Evolutionary conservation across 2,113 vertebrate species (phyloP).

Genomic region (Cyprinodon tularosa): DNA sequence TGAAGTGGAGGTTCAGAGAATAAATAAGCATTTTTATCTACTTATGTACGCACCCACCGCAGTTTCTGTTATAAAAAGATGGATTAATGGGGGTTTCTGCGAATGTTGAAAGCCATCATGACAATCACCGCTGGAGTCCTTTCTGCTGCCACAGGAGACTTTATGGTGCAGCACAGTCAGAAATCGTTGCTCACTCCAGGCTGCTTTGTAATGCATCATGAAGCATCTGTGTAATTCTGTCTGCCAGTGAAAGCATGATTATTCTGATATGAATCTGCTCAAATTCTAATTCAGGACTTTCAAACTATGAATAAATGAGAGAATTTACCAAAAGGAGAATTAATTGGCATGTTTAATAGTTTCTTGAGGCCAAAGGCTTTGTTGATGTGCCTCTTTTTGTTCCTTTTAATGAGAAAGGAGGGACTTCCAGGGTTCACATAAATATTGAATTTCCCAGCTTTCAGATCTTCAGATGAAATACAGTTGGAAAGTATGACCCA

Average conservation of each 20-base stretch:
- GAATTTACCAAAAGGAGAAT: slow-evolving; percentile 18
- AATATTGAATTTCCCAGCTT: not conserved
- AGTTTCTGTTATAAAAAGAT: not conserved
- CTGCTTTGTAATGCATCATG: not conserved
- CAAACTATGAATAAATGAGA: not conserved
- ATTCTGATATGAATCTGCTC: not conserved
- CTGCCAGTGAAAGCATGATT: not conserved
- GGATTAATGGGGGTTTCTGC: slow-evolving; percentile 1
- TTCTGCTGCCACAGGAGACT: slow-evolving; percentile 34
- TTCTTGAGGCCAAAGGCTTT: not conserved
- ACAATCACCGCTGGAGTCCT: slow-evolving; percentile 19
- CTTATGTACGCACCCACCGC: not conserved
- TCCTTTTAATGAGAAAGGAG: not conserved
- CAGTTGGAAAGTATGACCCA: not conserved
- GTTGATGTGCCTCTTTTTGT: not conserved
- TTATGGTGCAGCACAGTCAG: slow-evolving; percentile 20
- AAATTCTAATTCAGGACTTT: slow-evolving; percentile 1
- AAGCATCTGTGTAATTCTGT: slow-evolving; percentile 10
- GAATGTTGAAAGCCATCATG: slow-evolving; percentile 6
- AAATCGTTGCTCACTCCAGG: slow-evolving; percentile 3
- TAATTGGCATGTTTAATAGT: not conserved
- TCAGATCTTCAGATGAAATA: not conserved
- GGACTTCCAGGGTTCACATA: not conserved
- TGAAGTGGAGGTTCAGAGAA: too few relatives aligned
- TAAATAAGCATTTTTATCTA: not conserved